Evolutionary conservation across 2,113 vertebrate genomes (phyloP), one percentile per base, ranked within the genome.

Genomic region (Phalacrocorax carbo): DNA sequence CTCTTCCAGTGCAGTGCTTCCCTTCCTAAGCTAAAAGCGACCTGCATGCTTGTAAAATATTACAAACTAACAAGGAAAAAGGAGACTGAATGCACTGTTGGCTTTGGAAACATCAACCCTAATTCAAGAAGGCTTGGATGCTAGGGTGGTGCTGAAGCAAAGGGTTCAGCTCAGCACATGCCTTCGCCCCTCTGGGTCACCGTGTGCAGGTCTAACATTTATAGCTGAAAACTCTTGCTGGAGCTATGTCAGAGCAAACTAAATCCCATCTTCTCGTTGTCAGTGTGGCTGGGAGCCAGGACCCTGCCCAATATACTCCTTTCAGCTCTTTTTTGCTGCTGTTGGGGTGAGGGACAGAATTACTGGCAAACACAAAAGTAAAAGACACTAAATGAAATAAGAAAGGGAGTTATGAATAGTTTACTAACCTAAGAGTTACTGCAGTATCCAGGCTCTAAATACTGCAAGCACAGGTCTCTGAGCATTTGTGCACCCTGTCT

Each of bases 161-260:
- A 52, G 11, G 51, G 10, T 27, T 48, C 51, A 48, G 36, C 46
- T 77, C 69, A 25, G 29, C 11, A 3, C 10, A 5, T 8, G 29
- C 23, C 42, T 46, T 26, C 12, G 1, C 30, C 34, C 34, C 57
- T 27, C 27, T 27, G 32, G 40, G 55, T 52, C 32, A 51, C 42
- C 5, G 3, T 0, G 0, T 15, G 42, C 42, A 21, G 16, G 6
- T n/a, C 57, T 26, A 8, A 42, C 0, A 4, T 46, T n/a, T 25
- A 7, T 5, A 51, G 44, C 25, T 14, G 29, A 69, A 57, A 40
- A 42, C 6, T 68, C 21, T n/a, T 7, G 13, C 32, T 38, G 20
- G 20, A 1, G 1, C 16, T 19, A 29, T 0, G 27, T 70, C 27
- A 60, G 32, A 75, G 36, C 0, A 1, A 68, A 30, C 0, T 4